Conservation (phyloP, 35 echinoderm and acorn worm species). For the Heliocidaris erythrogramma region DNA sequence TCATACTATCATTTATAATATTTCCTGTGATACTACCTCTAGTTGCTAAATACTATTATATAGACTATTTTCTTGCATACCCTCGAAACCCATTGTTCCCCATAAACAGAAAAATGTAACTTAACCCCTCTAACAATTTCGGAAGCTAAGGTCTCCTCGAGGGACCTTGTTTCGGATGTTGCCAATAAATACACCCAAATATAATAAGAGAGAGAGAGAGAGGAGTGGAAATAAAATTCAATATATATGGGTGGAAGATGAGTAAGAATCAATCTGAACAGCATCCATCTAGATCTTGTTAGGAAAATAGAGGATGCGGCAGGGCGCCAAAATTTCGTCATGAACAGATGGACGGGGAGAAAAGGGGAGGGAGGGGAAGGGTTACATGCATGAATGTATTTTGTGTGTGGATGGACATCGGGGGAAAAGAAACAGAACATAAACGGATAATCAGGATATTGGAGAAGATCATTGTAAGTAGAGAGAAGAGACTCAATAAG, state of each 20-base stretch:
- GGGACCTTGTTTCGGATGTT: neutral
- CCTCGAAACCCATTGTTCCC: neutral
- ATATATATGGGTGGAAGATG: neutral
- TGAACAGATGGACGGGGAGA: neutral
- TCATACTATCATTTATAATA: too few relatives aligned
- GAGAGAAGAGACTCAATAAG: too few relatives aligned
- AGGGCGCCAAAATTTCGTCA: neutral
- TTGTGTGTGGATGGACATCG: too few relatives aligned
- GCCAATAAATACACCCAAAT: neutral
- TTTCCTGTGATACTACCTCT: too few relatives aligned
- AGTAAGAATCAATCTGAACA: neutral
- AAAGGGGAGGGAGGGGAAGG: neutral
- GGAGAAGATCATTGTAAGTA: neutral
- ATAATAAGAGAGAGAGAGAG: neutral
- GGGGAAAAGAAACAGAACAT: too few relatives aligned
- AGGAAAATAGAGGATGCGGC: neutral
- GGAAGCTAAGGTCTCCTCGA: neutral
- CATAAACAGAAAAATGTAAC: neutral
- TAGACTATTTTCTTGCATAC: too few relatives aligned
- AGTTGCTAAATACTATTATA: too few relatives aligned
- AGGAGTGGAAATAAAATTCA: neutral
- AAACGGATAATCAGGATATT: too few relatives aligned
- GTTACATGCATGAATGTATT: too few relatives aligned
- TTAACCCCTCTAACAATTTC: neutral
- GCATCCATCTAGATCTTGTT: neutral